phyloP scores from a whole-genome alignment of 1,140 invertebrate species.

The Temnothorax curvispinosus region DNA sequence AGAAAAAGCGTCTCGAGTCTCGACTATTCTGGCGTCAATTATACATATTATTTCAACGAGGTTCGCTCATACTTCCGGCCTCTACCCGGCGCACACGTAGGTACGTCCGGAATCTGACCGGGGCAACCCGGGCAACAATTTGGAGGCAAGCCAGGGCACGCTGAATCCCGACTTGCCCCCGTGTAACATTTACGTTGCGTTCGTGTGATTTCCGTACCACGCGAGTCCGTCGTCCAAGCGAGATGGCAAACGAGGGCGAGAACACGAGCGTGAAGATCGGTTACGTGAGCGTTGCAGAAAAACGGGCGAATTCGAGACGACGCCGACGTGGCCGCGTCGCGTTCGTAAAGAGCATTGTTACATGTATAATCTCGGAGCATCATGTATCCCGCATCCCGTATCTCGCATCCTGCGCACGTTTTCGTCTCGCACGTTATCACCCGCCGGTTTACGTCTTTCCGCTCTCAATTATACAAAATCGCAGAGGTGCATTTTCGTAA shows the following conservation, averaged over 20 bases:
- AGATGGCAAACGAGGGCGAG: background rate
- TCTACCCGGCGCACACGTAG: background rate
- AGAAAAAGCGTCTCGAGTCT: background rate
- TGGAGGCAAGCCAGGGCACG: conserved; percentile 69
- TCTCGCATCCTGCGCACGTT: conserved; percentile 14
- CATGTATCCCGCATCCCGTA: background rate
- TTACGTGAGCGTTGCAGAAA: conserved; percentile 42
- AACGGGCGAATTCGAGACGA: conserved; percentile 3
- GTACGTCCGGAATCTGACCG: conserved; percentile 65
- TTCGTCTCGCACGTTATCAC: conserved; percentile 25
- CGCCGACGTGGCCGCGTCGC: background rate
- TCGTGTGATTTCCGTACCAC: conserved; percentile 30
- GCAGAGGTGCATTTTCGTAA: conserved; percentile 4
- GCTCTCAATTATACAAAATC: conserved; percentile 52
- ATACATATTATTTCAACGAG: conserved; percentile 11
- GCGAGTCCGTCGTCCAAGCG: background rate
- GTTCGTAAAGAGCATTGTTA: conserved; percentile 19
- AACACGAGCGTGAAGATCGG: conserved; percentile 18
- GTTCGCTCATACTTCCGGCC: conserved; percentile 57
- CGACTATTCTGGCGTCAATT: background rate
- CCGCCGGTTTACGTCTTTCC: background rate
- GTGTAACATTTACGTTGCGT: background rate
- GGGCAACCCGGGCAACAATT: conserved; percentile 41
- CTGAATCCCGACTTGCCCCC: conserved; percentile 65
- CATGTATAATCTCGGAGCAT: background rate